phyloP scores from a whole-genome alignment of 2,888 invertebrate species.

The Mesoligia furuncula region DNA sequence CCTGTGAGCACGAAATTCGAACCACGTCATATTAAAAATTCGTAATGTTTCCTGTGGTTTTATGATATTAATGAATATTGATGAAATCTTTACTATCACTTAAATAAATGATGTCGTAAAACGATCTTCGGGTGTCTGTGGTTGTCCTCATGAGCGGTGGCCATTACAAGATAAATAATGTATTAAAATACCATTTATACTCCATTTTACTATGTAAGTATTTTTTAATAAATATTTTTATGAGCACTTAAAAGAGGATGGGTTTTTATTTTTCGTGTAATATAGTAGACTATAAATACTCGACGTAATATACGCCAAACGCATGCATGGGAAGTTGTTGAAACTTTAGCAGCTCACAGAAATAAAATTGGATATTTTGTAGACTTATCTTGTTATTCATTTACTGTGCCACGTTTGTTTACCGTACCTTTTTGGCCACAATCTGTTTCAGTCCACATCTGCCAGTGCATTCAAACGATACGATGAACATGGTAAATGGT shows the following conservation, averaged over 20 bases:
- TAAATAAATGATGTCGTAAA: conserved; percentile 59
- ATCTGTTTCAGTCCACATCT: not conserved
- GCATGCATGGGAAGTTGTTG: not conserved
- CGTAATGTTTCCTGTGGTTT: conserved; percentile 61
- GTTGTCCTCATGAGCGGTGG: conserved; percentile 36
- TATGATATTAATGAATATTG: conserved; percentile 61
- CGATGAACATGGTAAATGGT: too few species aligned
- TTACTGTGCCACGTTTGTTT: not conserved
- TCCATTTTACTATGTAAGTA: conserved; percentile 48
- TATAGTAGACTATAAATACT: conserved; percentile 18
- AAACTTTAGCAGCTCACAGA: not conserved
- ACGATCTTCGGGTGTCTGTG: conserved; percentile 37
- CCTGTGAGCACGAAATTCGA: conserved; percentile 41
- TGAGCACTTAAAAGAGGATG: conserved; percentile 24
- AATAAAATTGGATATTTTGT: not conserved
- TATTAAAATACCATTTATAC: conserved; percentile 60
- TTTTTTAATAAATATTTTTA: conserved; percentile 57
- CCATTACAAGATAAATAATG: conserved; percentile 55
- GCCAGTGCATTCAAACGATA: not conserved
- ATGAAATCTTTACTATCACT: conserved; percentile 61
- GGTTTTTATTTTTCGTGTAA: conserved; percentile 29
- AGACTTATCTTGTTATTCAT: too few species aligned
- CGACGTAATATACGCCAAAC: not conserved
- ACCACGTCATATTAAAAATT: conserved; percentile 36
- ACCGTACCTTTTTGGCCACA: not conserved